A percentile compares a stretch with the other conserved stretches of the same genome.
phyloP scores from a whole-genome alignment of 2,888 invertebrate genomes.

The Cabera pusaria region DNA sequence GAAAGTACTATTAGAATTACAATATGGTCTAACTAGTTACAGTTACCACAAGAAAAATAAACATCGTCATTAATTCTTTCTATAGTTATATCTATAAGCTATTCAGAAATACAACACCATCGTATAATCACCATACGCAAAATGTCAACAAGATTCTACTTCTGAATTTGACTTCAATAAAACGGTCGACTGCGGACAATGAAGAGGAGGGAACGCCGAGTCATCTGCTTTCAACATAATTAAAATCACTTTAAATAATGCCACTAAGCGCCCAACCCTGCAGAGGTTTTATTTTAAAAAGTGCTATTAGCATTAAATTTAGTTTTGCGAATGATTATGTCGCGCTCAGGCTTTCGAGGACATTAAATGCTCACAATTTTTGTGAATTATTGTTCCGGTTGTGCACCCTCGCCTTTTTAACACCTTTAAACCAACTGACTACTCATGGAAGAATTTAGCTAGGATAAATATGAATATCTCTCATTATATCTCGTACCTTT shows the following conservation, averaged over 20 bases:
- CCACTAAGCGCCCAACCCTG: conserved; percentile 75
- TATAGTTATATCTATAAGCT: too few relatives aligned
- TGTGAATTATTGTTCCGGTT: conserved; percentile 76
- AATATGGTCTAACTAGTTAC: too few relatives aligned
- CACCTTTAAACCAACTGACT: conserved; percentile 68
- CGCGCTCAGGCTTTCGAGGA: conserved; percentile 68
- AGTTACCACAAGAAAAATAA: too few relatives aligned
- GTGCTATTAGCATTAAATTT: conserved; percentile 82
- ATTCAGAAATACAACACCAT: too few relatives aligned
- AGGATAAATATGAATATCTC: too few relatives aligned
- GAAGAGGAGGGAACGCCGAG: conserved; percentile 78
- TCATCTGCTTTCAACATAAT: conserved; percentile 84
- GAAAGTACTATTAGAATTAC: too few relatives aligned
- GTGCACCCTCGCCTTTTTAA: conserved; percentile 71
- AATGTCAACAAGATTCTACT: conserved; percentile 49
- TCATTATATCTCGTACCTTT: too few relatives aligned
- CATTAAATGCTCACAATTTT: conserved; percentile 78
- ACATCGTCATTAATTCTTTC: too few relatives aligned
- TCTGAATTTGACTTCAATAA: conserved; percentile 44
- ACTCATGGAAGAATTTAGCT: conserved; percentile 45
- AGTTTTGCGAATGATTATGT: conserved; percentile 81
- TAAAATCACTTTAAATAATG: conserved; percentile 83
- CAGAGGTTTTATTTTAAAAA: conserved; percentile 78
- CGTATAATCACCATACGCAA: conserved; percentile 23
- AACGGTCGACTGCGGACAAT: conserved; percentile 56